Conservation (phyloP, 1,140 invertebrate genomes). For the Homalodisca vitripennis region DNA sequence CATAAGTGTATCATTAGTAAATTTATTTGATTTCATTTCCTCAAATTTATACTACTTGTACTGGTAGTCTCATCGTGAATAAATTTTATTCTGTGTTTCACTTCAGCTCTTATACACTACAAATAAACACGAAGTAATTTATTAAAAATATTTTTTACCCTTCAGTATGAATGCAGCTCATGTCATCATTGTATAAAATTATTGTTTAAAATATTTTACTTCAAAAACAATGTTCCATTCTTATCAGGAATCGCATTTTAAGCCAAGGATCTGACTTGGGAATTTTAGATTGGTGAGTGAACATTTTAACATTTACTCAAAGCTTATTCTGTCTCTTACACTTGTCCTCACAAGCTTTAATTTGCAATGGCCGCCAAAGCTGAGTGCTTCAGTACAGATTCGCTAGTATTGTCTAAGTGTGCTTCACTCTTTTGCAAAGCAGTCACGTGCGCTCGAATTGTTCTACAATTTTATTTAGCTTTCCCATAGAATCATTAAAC, state of each 20-base stretch:
- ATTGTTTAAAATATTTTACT: background rate
- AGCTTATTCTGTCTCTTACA: background rate
- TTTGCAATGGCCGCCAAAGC: background rate
- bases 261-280: slow-evolving; percentile 10
- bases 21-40: no score
- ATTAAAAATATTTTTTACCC: background rate
- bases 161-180: background rate
- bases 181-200: background rate
- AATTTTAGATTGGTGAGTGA: slow-evolving; percentile 10
- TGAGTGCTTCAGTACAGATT: background rate
- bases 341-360: background rate
- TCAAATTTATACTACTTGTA: no score
- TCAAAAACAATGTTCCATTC: background rate
- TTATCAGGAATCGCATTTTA: slow-evolving; percentile 11
- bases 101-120: background rate
- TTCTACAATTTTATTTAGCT: background rate
- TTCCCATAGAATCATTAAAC: no score
- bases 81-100: background rate
- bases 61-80: background rate
- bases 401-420: background rate
- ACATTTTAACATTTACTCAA: background rate
- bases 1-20: no score
- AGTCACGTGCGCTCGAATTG: background rate
- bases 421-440: background rate
- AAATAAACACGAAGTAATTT: background rate